These are phyloP conservation scores for Mesoligia furuncula DNA, from an alignment of 2,888 invertebrate species.

Conservation along the genomic window DNA sequence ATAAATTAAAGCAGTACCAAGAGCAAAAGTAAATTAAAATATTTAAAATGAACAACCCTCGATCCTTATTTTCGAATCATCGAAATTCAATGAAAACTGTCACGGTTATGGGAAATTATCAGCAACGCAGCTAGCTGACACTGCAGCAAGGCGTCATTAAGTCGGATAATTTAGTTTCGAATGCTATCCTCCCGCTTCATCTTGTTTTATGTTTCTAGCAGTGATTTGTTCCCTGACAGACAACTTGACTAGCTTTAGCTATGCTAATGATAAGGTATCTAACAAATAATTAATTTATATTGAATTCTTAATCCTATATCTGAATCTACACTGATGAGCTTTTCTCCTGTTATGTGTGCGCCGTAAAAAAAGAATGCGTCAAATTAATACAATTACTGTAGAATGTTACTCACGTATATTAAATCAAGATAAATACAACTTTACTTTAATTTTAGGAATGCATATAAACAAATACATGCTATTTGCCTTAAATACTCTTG, in stretches of 20 bases:
- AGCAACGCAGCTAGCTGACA: neutral
- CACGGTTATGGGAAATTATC: neutral
- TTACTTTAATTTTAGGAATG: slow-evolving; percentile 14
- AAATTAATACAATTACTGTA: slow-evolving; percentile 5
- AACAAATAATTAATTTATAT: neutral
- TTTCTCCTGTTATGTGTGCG: neutral
- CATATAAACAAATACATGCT: slow-evolving; percentile 28
- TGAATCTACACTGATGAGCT: neutral
- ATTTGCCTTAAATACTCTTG: slow-evolving; percentile 15
- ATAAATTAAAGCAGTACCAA: neutral
- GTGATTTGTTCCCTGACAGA: neutral
- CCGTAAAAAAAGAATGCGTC: neutral
- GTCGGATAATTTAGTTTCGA: neutral
- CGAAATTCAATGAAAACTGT: too few relatives aligned
- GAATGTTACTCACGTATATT: slow-evolving; percentile 20
- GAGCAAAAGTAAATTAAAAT: too few relatives aligned
- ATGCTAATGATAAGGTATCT: neutral
- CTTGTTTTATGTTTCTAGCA: slow-evolving; percentile 18
- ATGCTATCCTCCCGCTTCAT: neutral
- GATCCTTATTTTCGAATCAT: neutral
- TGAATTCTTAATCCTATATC: neutral
- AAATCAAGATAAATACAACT: slow-evolving; percentile 14
- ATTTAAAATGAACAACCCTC: neutral
- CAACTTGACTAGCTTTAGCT: neutral
- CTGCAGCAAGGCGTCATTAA: neutral